Evolutionary conservation across 2,113 vertebrate genomes (phyloP), one percentile per base, ranked within the genome.

Genomic region (Callospermophilus lateralis): DNA sequence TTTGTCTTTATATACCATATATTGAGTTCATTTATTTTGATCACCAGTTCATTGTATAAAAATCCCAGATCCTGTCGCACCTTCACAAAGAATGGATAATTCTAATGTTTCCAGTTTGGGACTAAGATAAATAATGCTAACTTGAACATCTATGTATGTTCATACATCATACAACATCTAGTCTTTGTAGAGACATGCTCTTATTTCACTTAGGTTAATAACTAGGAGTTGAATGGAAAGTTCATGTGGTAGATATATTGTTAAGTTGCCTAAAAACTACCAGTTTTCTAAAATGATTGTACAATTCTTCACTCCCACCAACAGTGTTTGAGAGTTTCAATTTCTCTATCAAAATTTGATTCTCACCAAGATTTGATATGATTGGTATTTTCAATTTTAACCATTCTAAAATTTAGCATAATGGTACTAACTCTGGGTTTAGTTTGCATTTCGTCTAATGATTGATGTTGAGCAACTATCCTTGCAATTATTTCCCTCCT

Each of bases 11-110:
- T 90, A 8, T n/a, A 37, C 17, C 30, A n/a, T 12, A 11, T 51
- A 87, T 22, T 53, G 92, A 65, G 55, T 67, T 93, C 30, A n/a
- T 48, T 88, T 88, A 55, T 84, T 58, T 90, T 63, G 58, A 63
- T 42, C 74, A 15, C 22, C 79, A 85, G 22, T 80, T 74, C 22
- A 34, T 34, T n/a, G 6, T n/a, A 67, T 67, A 58, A 77, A 34
- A 24, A 90, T 37, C 74, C 12, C 32, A 32, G 8, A 83, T 83
- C 55, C 13, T 81, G 39, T 26, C 58, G 63, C 63, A 10, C 22
- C 45, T 68, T 76, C 12, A 32, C 58, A 83, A 32, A 32, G 22
- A 65, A 76, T 86, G 17, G 3, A 70, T 34, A 85, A 67, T 42
- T n/a, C 7, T 15, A 90, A 53, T 67, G 53, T 51, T 93, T 81